Evolutionary conservation across 2,888 invertebrate genomes (phyloP), one percentile per base, ranked within the genome.

Genomic region (Drosophila paranaensis): DNA sequence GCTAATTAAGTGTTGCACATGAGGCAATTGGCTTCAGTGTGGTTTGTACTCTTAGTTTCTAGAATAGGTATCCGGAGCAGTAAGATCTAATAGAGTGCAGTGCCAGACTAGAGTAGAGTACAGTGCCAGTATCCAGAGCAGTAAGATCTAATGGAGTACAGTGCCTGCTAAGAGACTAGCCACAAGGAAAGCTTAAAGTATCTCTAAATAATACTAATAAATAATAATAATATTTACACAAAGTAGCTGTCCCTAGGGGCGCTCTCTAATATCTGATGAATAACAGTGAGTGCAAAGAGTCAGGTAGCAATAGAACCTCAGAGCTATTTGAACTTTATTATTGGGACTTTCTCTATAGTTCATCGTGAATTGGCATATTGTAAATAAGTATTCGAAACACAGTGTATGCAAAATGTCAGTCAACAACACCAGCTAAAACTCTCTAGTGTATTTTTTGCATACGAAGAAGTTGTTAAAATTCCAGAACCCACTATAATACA

Each of bases 1-100:
- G 80, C 73, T 72, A 85, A 85, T 85, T 77, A 83, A 79, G 27
- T 61, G 58, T 48, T 50, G 35, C 50, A 50, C 33, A 20, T 50
- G 35, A 35, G 16, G 50, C 13, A 50, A 35, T 20, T 6, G 20
- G 5, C 3, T 33, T 35, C 20, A 20, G 13, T 20, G 20, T 35
- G 8, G 20, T 2, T 20, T 6, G 5, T 13, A 11, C 6, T 50
- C 2, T 16, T 6, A 10, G 13, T 11, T 9, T 8, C 3, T 2
- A 16, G 27, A 48, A 33, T 50, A 11, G 30, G 10, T 16, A 0
- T 11, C 6, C n/a, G 30, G 2, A 27, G 27, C 2, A 2, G 27
- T 30, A 30, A 0, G n/a, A n/a, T n/a, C n/a, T n/a, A n/a, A n/a
- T n/a, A n/a, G n/a, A n/a, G n/a, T n/a, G n/a, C n/a, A n/a, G n/a